Conservation (phyloP, 2,113 vertebrate genomes). For the Gnathonemus echidnorhynchus region DNA sequence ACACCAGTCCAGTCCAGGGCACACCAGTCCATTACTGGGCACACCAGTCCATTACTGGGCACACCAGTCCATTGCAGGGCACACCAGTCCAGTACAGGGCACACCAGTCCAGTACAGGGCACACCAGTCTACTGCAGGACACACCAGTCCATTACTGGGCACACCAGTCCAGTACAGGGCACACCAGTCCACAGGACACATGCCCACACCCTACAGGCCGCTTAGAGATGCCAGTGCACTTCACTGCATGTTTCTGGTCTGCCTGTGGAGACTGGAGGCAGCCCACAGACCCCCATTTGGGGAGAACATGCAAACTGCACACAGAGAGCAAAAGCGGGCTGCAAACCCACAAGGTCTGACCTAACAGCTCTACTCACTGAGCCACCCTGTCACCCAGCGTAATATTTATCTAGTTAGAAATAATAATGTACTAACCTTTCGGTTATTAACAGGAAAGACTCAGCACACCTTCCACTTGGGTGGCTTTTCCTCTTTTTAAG, state of each 20-base stretch:
- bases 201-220: background rate
- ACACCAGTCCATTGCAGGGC: no score
- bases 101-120: no score
- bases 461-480: background rate
- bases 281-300: background rate
- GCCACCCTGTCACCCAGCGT: background rate
- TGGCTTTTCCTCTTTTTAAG: background rate
- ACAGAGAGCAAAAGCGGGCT: background rate
- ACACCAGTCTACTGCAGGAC: no score
- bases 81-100: no score
- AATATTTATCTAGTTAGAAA: background rate
- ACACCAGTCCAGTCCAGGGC: no score
- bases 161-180: no score
- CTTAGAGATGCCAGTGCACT: background rate
- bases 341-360: background rate
- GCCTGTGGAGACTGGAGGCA: background rate
- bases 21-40: accelerated
- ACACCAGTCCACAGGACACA: background rate
- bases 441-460: background rate
- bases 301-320: background rate
- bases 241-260: background rate
- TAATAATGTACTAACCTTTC: background rate
- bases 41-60: no score
- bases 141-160: no score
- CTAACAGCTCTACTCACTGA: background rate